Evolutionary conservation across 2,113 vertebrate species (phyloP), one percentile per base, ranked within the genome.

Genomic region (human): DNA sequence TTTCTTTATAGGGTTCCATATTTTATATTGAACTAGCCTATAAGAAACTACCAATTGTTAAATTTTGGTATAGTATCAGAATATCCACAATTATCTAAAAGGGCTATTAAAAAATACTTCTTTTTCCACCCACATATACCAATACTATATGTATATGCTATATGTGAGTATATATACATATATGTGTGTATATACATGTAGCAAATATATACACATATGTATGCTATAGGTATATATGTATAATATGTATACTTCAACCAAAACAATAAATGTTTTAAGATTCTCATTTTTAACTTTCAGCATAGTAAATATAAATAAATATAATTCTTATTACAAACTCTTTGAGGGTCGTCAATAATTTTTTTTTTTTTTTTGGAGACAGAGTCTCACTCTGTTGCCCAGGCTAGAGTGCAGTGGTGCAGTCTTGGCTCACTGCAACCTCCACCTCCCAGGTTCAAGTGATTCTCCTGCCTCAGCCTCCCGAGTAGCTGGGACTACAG

Each of bases 41-140:
- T 96, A 72, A 95, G 64, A 89, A 89, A 80, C 27, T 80, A n/a
- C 14, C 57, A 91, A 30, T 88, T 73, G 20, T 66, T 87, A 55
- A 79, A 16, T 73, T 95, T 95, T 27, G 52, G 59, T 50, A 43
- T 30, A 92, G 13, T 78, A 88, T 78, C 16, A 90, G 32, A 90
- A 82, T 92, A 87, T 16, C 25, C 70, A 86, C 8, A 78, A 38
- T 75, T 57, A 91, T 57, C 35, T 79, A 70, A 93, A 80, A 94
- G 73, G 40, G 8, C 11, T 85, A 75, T 25, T 88, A 88, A 84
- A 73, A 84, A 66, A 68, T 61, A 35, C 23, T 86, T 90, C 18
- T 5, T 70, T 78, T 76, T 86, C 23, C 43, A 94, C 23, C 6
- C 2, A 55, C 5, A 40, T 52, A 59, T 35, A 76, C 38, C 12